Conservation (phyloP, 2,888 invertebrate species). For the Netelia virgata region DNA sequence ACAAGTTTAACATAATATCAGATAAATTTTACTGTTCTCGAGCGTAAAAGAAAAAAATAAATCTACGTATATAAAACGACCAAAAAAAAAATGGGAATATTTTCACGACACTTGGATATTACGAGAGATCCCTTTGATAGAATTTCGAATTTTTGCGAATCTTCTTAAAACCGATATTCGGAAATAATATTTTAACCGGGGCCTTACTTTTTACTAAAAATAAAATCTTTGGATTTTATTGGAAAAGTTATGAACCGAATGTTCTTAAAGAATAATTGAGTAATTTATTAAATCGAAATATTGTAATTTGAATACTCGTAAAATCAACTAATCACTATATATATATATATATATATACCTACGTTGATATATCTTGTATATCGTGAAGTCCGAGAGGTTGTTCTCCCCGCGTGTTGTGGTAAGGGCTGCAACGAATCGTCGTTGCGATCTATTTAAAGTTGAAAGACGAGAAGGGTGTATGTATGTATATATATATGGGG, state of each 20-base stretch:
- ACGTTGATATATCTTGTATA: not conserved
- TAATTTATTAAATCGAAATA: no score
- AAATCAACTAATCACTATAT: not conserved
- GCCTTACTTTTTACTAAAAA: no score
- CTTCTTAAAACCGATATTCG: constrained; percentile 39
- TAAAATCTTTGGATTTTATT: not conserved
- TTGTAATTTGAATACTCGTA: no score
- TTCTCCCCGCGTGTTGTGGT: constrained; percentile 1
- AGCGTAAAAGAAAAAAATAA: constrained; percentile 36
- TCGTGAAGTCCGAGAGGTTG: not conserved
- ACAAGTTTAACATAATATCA: constrained; percentile 83
- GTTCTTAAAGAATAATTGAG: not conserved
- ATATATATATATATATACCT: not conserved
- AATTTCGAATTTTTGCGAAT: constrained; percentile 54
- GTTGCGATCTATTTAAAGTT: constrained; percentile 42
- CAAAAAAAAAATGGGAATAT: constrained; percentile 27
- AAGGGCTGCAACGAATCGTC: constrained; percentile 45
- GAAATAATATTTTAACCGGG: constrained; percentile 10
- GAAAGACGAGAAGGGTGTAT: constrained; percentile 20
- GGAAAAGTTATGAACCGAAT: not conserved
- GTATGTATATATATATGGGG: not conserved
- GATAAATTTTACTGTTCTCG: constrained; percentile 74
- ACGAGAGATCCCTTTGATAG: constrained; percentile 52
- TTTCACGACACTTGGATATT: constrained; percentile 64
- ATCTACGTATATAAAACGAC: not conserved